Evolutionary conservation across 2,113 vertebrate genomes (phyloP).

Genomic region (Limanda limanda): DNA sequence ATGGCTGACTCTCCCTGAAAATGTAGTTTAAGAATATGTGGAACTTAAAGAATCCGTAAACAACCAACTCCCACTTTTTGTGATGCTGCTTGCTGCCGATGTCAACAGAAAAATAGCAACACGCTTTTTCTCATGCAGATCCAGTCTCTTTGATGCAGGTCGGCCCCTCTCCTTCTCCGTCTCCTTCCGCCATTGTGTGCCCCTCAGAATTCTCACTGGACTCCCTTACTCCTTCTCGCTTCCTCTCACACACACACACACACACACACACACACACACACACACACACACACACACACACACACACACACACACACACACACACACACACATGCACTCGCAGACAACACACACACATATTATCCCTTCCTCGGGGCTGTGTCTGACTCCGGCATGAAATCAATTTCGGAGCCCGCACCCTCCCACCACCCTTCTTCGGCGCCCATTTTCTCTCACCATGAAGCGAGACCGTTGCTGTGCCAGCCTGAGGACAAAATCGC

Average conservation of each 20-base stretch:
- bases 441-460: conserved; percentile 73
- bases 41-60: conserved; percentile 48
- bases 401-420: conserved; percentile 72
- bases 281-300: background rate
- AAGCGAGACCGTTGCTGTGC: conserved; percentile 76
- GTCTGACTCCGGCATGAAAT: conserved; percentile 82
- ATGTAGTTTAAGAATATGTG: conserved; percentile 14
- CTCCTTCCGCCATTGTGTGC: conserved; percentile 56
- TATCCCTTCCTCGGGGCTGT: conserved; percentile 65
- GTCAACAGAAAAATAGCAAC: conserved; percentile 61
- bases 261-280: background rate
- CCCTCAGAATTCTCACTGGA: conserved; percentile 48
- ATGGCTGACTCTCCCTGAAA: background rate
- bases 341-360: conserved; percentile 47
- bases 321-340: conserved; percentile 24
- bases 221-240: conserved; percentile 33
- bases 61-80: conserved; percentile 43
- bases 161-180: conserved; percentile 57
- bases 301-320: conserved; percentile 48
- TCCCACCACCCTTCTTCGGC: conserved; percentile 59
- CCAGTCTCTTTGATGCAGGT: conserved; percentile 66
- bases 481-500: conserved; percentile 56
- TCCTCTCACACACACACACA: conserved; percentile 39
- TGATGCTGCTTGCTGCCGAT: conserved; percentile 36
- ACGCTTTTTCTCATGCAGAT: conserved; percentile 69